Conservation (phyloP, 1,140 invertebrate genomes). For the Euwallacea fornicatus region DNA sequence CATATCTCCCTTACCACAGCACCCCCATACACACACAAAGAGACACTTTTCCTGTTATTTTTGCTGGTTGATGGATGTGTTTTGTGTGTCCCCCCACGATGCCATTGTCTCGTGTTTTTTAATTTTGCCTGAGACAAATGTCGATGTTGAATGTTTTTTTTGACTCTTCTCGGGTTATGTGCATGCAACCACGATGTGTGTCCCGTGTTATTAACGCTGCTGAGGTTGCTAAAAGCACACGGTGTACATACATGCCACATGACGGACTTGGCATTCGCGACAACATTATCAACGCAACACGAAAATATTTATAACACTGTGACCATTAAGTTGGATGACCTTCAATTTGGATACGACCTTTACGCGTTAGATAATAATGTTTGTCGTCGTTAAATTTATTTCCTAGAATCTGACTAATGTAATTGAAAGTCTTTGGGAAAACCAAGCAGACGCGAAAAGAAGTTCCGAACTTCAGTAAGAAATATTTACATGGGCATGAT, state of each 20-base stretch:
- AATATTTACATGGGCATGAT: too few relatives aligned
- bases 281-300: slow-evolving; percentile 4
- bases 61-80: not conserved
- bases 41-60: not conserved
- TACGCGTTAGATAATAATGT: slow-evolving; percentile 25
- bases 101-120: too few relatives aligned
- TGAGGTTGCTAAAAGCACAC: too few relatives aligned
- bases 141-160: slow-evolving; percentile 4
- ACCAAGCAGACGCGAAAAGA: too few relatives aligned
- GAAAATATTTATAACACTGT: slow-evolving; percentile 17
- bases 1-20: not conserved
- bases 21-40: not conserved
- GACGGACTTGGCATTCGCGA: slow-evolving; percentile 6
- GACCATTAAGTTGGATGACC: slow-evolving; percentile 15
- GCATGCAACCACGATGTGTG: too few relatives aligned
- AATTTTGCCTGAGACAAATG: not conserved
- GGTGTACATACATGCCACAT: not conserved
- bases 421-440: too few relatives aligned
- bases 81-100: not conserved
- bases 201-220: too few relatives aligned
- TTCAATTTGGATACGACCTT: slow-evolving; percentile 23
- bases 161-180: not conserved
- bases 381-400: slow-evolving; percentile 4
- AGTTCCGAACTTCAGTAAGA: too few relatives aligned
- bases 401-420: too few relatives aligned